A percentile compares a stretch with the other conserved stretches of the same genome.
These are phyloP conservation scores for Catonia carolina DNA, from an alignment of 2,888 invertebrate species.

Conservation along the genomic window DNA sequence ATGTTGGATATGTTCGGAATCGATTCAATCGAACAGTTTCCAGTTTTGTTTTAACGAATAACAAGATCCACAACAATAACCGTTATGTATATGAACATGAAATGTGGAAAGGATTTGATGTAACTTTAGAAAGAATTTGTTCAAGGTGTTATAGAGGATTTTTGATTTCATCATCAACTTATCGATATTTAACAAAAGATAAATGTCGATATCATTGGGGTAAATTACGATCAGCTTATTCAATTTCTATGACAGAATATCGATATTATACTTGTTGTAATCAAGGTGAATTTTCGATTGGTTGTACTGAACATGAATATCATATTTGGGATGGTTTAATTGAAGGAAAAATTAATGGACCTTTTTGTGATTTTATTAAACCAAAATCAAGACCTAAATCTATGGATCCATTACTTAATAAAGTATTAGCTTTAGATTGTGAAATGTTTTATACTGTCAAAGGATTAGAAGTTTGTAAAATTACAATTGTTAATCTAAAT, in stretches of 20 bases:
- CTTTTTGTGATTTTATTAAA: constrained; percentile 58
- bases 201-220: constrained; percentile 88
- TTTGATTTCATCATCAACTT: constrained; percentile 55
- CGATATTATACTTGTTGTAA: constrained; percentile 63
- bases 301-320: constrained; percentile 56
- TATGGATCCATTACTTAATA: constrained; percentile 46
- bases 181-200: constrained; percentile 65
- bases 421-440: constrained; percentile 83
- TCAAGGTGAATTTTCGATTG: constrained; percentile 46
- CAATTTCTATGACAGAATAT: constrained; percentile 26
- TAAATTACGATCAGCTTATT: constrained; percentile 47
- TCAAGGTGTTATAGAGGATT: constrained; percentile 67
- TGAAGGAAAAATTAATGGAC: constrained; percentile 62
- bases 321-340: constrained; percentile 74
- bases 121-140: constrained; percentile 45
- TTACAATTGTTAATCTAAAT: constrained; percentile 72
- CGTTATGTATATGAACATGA: too few relatives aligned
- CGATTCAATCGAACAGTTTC: too few relatives aligned
- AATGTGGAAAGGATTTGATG: too few relatives aligned
- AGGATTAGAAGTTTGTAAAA: constrained; percentile 80
- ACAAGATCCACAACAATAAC: too few relatives aligned
- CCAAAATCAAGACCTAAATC: constrained; percentile 47
- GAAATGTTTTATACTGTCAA: constrained; percentile 92
- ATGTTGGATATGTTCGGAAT: too few relatives aligned
- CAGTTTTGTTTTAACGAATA: too few relatives aligned